These are phyloP conservation scores for Ochropacha duplaris DNA, from an alignment of 2,888 invertebrate species.

Conservation along the genomic window DNA sequence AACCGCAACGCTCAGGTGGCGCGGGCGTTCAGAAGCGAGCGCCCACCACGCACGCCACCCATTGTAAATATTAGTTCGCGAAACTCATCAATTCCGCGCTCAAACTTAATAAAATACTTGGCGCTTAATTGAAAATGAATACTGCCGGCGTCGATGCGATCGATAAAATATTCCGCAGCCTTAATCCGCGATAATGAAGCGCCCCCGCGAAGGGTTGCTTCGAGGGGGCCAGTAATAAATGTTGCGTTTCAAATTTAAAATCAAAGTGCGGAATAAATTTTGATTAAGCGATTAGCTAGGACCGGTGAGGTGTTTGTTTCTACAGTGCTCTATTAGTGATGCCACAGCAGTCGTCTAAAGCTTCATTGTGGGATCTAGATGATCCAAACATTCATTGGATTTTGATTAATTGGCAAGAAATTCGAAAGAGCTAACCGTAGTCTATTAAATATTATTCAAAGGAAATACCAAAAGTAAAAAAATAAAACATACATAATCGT, in stretches of 20 bases:
- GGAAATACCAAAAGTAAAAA: too few species aligned
- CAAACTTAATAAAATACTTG: conserved; percentile 83
- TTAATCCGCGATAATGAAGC: conserved; percentile 83
- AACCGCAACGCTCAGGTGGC: conserved; percentile 45
- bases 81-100: conserved; percentile 82
- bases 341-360: conserved; percentile 35
- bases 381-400: conserved; percentile 22
- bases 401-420: conserved; percentile 13
- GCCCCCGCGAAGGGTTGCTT: conserved; percentile 75
- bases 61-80: conserved; percentile 82
- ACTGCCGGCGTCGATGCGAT: conserved; percentile 73
- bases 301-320: conserved; percentile 74
- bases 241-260: conserved; percentile 82
- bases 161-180: conserved; percentile 82
- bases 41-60: conserved; percentile 63
- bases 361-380: conserved; percentile 25
- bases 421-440: conserved; percentile 5
- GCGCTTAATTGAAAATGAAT: conserved; percentile 83
- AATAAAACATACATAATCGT: too few species aligned
- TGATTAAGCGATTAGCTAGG: conserved; percentile 81
- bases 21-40: conserved; percentile 19
- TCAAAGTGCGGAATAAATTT: conserved; percentile 83
- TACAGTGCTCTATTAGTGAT: conserved; percentile 57
- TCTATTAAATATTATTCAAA: too few species aligned
- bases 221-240: conserved; percentile 79